These are phyloP conservation scores for Anthoscopus minutus DNA, from an alignment of 2,113 vertebrate species.

Conservation along the genomic window DNA sequence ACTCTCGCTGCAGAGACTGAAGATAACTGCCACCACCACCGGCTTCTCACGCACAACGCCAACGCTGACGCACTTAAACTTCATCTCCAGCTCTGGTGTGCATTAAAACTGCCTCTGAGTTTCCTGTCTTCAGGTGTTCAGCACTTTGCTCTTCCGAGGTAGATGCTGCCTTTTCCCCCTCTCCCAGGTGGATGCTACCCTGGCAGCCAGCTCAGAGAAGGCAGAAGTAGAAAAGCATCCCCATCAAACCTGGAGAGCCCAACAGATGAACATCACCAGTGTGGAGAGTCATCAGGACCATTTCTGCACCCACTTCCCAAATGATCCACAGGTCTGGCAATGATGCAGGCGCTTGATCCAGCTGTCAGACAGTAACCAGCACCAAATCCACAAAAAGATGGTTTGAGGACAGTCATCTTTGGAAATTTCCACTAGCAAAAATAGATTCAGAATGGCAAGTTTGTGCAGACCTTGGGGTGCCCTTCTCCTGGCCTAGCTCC, in stretches of 20 bases:
- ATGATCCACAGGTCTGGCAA: not conserved
- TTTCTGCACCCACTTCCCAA: not conserved
- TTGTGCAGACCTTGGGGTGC: not conserved
- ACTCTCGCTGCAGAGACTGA: not conserved
- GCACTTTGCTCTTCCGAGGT: not conserved
- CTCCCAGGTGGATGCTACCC: accelerated
- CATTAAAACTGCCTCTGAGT: not conserved
- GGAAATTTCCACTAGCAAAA: not conserved
- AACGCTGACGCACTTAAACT: not conserved
- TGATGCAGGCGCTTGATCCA: accelerated
- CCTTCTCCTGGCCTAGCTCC: not conserved
- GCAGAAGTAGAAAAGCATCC: not conserved
- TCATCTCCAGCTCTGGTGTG: not conserved
- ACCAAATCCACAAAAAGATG: not conserved
- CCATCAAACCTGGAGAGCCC: not conserved
- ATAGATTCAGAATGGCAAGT: not conserved
- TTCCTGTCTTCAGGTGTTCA: not conserved
- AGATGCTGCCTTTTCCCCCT: not conserved
- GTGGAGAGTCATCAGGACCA: accelerated
- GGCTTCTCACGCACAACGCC: not conserved
- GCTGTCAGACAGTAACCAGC: not conserved
- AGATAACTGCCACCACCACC: not conserved
- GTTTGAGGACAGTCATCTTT: not conserved
- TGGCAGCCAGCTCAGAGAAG: not conserved
- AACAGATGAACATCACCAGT: not conserved